Conservation (phyloP, 1,140 invertebrate genomes). For the Achatina immaculata region DNA sequence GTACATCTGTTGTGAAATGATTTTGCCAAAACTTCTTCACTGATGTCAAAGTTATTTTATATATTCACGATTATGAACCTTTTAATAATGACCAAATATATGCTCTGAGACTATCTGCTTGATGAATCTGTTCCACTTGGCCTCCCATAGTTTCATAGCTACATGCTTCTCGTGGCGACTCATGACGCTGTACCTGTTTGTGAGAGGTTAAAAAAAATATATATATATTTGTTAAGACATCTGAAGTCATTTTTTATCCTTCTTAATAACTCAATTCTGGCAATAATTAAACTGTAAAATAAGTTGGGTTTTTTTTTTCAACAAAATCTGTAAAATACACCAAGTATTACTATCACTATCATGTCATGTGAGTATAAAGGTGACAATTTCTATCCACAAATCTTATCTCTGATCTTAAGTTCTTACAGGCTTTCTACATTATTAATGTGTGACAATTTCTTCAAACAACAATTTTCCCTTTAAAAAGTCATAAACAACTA, state of each 20-base stretch:
- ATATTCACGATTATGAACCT: background rate
- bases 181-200: constrained; percentile 11
- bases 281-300: no score
- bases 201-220: background rate
- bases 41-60: no score
- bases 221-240: background rate
- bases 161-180: background rate
- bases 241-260: background rate
- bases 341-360: background rate
- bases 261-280: background rate
- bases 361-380: no score
- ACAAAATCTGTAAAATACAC: background rate
- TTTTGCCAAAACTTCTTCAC: no score
- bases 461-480: no score
- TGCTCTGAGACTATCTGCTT: background rate
- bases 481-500: no score
- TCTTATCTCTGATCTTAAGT: no score
- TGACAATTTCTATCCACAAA: no score
- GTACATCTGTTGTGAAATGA: no score
- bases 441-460: no score
- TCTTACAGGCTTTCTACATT: no score
- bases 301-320: background rate
- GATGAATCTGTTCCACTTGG: constrained; percentile 14
- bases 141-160: constrained; percentile 5
- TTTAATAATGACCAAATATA: background rate